Base-by-base conservation (phyloP, 2,113 vertebrate species). In the Daubentonia madagascariensis region DNA sequence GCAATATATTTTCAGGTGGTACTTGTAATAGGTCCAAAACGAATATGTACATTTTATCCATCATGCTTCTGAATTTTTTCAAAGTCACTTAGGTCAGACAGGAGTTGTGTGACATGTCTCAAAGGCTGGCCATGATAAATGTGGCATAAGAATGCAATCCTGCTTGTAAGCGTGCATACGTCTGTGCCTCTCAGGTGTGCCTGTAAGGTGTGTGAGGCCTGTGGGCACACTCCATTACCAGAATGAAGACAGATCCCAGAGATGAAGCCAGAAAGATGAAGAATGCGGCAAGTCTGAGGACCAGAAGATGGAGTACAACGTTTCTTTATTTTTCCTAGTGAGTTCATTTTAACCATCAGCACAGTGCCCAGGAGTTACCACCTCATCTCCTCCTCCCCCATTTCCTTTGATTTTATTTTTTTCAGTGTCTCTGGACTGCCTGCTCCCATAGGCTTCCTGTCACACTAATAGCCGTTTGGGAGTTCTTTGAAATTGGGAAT, bases 361-460 rank as follows among this genome's bases (percentile, higher is more conserved):
- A 6, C 13, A n/a, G 8, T 48, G 16, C 63, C 50, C 6, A 28
- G 72, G 67, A 83, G 35, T 11, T 73, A 4, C 1, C 57, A 50
- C 40, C n/a, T 0, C 6, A 13, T 85, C 8, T 10, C 63, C 25
- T 72, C 25, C 28, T 54, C 25, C 20, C 9, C 3, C 6, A 32
- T 57, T 83, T 59, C 35, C 54, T 78, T 85, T 83, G 30, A 4
- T 40, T 52, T 43, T 40, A 32, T 63, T 57, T 18, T 16, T 23
- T 17, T 57, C 0, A 61, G 30, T 68, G 30, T 91, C 80, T 88
- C 17, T 80, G 32, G 23, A 45, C 63, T 1, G 11, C 32, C 5
- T 32, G 8, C 1, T 10, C 4, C 3, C 13, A 12, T 5, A 8
- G 48, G 57, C 12, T 37, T 7, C 0, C 2, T 68, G 11, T 85